Base-by-base conservation (phyloP, 2,888 invertebrate species). In the Latrodectus hesperus region DNA sequence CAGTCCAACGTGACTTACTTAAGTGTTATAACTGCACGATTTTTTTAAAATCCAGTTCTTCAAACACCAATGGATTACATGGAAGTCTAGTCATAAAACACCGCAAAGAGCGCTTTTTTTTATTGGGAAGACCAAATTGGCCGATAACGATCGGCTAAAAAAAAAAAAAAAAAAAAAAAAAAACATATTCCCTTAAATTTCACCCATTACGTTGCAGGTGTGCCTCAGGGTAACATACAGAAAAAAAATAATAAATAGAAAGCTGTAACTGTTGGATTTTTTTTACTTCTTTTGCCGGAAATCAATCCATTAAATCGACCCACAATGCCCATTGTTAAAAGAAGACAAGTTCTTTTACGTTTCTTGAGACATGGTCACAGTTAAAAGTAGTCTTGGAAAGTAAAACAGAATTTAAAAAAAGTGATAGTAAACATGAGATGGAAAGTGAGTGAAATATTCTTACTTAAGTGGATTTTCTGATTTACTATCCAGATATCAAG, bases 231-330 rank as follows among this genome's bases (percentile, higher is more conserved):
- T 49, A 16, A 60, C 12, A 17, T 38, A 71, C 26, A 9, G 64
- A 12, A 64, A 51, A 71, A 73, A 72, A 16, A 55, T 12, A 71
- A 49, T 16, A 10, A 60, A 60, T 16, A 60, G 8, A 60, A 60
- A 11, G 12, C 60, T 60, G n/a, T 12, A 60, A 60, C 60, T 60
- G 60, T 60, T 16, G 16, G 60, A 60, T 6, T n/a, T 73, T 53
- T 73, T 53, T 55, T 55, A 26, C 55, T 22, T 16, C 22, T 55
- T 16, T 26, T 22, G 74, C 81, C 77, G 86, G 86, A 87, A 87
- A 81, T 76, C 81, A 87, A 87, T 87, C 86, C 86, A 87, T 87
- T 82, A 76, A 68, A 26, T 53, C 65, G 60, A 60, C 73, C 73
- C 73, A 81, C 81, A 87, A 82, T 80, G 77, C 73, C 77, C 77